These are phyloP conservation scores for Helicorthomorpha holstii DNA, from an alignment of 1,140 invertebrate genomes.

Conservation along the genomic window DNA sequence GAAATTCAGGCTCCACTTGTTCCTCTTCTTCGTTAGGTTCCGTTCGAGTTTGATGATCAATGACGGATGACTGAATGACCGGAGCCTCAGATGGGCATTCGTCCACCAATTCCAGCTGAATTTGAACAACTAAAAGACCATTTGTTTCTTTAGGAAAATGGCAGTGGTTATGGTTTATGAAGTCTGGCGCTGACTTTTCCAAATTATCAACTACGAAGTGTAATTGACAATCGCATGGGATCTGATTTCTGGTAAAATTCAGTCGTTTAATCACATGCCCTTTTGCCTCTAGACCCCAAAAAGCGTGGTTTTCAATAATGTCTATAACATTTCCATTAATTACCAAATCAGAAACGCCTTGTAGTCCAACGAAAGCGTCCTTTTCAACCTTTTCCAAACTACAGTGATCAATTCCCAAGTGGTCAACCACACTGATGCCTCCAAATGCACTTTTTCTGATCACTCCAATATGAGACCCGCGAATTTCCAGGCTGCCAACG, in stretches of 20 bases:
- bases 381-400: constrained; percentile 6
- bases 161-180: not conserved
- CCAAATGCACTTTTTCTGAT: constrained; percentile 7
- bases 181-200: not conserved
- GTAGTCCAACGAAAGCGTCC: constrained; percentile 6
- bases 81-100: not conserved
- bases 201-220: not conserved
- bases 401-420: constrained; percentile 8
- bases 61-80: no score
- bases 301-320: not conserved
- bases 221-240: not conserved
- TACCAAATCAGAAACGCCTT: not conserved
- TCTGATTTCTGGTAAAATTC: not conserved
- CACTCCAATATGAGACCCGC: not conserved
- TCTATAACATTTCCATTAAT: not conserved
- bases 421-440: constrained; percentile 7
- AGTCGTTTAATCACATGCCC: not conserved
- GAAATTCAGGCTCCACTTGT: no score
- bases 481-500: constrained; percentile 1
- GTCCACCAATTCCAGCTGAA: not conserved
- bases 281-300: not conserved
- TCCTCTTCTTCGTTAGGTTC: no score
- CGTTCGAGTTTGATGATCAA: no score
- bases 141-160: not conserved
- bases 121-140: not conserved